Evolutionary conservation across 2,113 vertebrate genomes (phyloP), one percentile per base, ranked within the genome.

Genomic region (Toxostoma redivivum): DNA sequence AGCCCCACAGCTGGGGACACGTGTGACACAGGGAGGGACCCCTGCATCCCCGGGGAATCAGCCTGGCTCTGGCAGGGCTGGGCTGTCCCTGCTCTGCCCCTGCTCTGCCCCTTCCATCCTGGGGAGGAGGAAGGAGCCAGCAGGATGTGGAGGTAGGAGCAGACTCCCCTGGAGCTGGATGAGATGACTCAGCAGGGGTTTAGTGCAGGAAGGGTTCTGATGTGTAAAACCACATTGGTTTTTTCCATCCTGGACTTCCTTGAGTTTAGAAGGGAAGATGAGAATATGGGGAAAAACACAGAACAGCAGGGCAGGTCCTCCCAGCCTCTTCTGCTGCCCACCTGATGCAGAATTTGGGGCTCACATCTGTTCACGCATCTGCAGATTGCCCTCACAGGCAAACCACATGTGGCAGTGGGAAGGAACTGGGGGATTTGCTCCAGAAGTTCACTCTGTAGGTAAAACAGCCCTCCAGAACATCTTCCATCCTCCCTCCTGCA

Each of bases 1-100:
- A 79, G 42, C 47, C 45, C 37, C 10, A 4, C 8, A 38, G 90
- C 60, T 67, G 61, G 70, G 45, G 64, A 80, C 44, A 2, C 4
- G 16, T 66, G 73, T 58, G 87, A 14, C 65, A 30, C 21, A 0
- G 56, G 37, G 12, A 51, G 60, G 37, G 23, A 50, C 38, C 27
- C n/a, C 25, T 69, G 45, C 25, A 18, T 40, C 31, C 38, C 53
- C 7, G 58, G 4, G 37, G 33, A 30, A 1, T 1, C 2, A 1
- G 45, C 12, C 42, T 35, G 56, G 44, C 60, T 7, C 67, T 50
- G 66, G 56, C 57, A 71, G 77, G 66, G 40, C 64, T 77, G 67
- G 47, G 90, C 67, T 84, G 38, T 33, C 30, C 53, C 4, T 45
- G 86, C 70, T 33, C 53, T 25, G 3, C 6, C 5, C 0, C 1